These are phyloP conservation scores for Thymallus thymallus DNA, from an alignment of 2,113 vertebrate genomes.

Conservation along the genomic window DNA sequence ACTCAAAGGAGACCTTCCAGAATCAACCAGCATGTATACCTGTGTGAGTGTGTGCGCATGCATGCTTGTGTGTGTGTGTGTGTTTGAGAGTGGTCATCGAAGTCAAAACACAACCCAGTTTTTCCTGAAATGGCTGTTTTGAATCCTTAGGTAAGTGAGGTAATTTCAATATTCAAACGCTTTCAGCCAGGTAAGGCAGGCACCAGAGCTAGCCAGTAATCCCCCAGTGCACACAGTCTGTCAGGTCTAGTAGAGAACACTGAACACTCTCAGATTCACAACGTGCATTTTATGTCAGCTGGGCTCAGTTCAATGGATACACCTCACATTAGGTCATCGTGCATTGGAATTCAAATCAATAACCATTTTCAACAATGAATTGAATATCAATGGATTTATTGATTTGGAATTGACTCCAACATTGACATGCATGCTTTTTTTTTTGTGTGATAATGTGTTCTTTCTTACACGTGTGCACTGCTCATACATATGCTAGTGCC, in stretches of 20 bases:
- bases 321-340: too few species aligned
- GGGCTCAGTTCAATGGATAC: too few species aligned
- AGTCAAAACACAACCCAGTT: constrained; percentile 40
- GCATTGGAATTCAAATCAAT: too few species aligned
- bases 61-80: neutral
- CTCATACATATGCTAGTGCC: neutral
- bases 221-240: neutral
- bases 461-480: neutral
- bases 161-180: constrained; percentile 6
- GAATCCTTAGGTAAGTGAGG: neutral
- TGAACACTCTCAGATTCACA: too few species aligned
- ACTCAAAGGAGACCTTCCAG: constrained; percentile 16
- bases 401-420: too few species aligned
- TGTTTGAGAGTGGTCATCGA: constrained; percentile 24
- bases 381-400: too few species aligned
- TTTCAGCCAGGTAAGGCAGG: neutral
- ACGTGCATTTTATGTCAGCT: too few species aligned
- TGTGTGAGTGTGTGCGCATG: constrained; percentile 6
- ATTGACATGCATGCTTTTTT: too few species aligned
- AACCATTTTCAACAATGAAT: too few species aligned
- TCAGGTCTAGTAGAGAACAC: neutral
- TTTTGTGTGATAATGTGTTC: neutral
- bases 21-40: constrained; percentile 15
- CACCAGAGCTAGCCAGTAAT: neutral
- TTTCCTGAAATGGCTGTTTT: constrained; percentile 24